Percentiles rank a stretch among this genome's conserved stretches.
Conservation (phyloP, 2,888 invertebrate genomes). For the Meliscaeva auricollis region DNA sequence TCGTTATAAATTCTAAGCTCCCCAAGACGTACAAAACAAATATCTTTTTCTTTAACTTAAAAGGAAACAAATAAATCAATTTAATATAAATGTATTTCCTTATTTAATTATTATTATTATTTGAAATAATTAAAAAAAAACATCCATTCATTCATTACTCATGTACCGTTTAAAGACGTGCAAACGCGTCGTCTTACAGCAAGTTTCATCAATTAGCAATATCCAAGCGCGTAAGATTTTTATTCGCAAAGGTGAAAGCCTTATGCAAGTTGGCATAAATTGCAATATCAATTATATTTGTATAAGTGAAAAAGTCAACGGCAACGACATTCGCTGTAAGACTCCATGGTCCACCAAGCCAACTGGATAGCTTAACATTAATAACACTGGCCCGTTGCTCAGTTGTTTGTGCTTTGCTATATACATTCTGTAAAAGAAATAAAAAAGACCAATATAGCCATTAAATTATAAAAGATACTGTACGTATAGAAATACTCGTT, state of each 20-base stretch:
- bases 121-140: neutral
- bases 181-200: neutral
- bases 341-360: constrained; percentile 89
- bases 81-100: constrained; percentile 2
- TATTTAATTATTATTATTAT: constrained; percentile 2
- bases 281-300: constrained; percentile 89
- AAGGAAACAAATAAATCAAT: constrained; percentile 1
- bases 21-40: no score
- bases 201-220: constrained; percentile 75
- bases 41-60: neutral
- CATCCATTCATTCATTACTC: constrained; percentile 10
- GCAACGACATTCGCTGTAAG: constrained; percentile 89
- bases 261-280: constrained; percentile 85
- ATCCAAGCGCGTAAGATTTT: constrained; percentile 80
- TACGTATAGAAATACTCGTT: neutral
- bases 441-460: neutral
- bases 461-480: neutral
- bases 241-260: constrained; percentile 79
- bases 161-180: constrained; percentile 31
- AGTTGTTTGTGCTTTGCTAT: constrained; percentile 79
- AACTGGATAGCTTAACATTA: constrained; percentile 89
- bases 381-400: constrained; percentile 81
- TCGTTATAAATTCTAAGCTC: no score
- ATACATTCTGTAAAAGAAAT: constrained; percentile 77
- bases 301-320: constrained; percentile 90